A percentile compares a stretch with the other conserved stretches of the same genome.
These are phyloP conservation scores for Helicoverpa zea DNA, from an alignment of 1,140 invertebrate species.

Conservation along the genomic window DNA sequence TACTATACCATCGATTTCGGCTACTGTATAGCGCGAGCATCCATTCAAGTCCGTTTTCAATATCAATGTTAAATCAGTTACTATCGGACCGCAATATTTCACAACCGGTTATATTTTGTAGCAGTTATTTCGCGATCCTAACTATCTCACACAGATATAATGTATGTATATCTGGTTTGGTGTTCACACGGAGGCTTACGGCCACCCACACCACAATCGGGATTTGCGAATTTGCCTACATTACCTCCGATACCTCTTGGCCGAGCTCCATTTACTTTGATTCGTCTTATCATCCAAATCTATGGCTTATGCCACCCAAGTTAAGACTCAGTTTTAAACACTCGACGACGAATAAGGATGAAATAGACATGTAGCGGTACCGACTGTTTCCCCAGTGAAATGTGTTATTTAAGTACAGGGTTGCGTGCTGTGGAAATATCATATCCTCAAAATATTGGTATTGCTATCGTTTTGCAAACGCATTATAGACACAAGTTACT, in stretches of 20 bases:
- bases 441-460: constrained; percentile 55
- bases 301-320: constrained; percentile 33
- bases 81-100: constrained; percentile 25
- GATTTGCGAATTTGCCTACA: constrained; percentile 61
- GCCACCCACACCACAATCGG: constrained; percentile 59
- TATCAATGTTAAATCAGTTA: constrained; percentile 56
- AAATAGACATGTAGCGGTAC: constrained; percentile 44
- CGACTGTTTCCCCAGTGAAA: constrained; percentile 51
- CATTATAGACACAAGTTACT: constrained; percentile 35
- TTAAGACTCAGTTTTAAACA: constrained; percentile 47
- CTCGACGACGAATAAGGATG: background rate
- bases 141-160: constrained; percentile 51
- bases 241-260: constrained; percentile 50
- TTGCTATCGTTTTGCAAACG: constrained; percentile 40
- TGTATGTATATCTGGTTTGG: constrained; percentile 40
- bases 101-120: constrained; percentile 59
- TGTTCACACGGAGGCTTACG: constrained; percentile 61
- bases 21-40: constrained; percentile 6
- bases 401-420: constrained; percentile 53
- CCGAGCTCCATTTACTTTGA: constrained; percentile 41
- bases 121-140: constrained; percentile 67
- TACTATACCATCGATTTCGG: constrained; percentile 38
- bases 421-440: constrained; percentile 55
- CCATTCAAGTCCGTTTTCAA: constrained; percentile 44
- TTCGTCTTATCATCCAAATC: constrained; percentile 8